These are phyloP conservation scores for Tenrec ecaudatus DNA, from an alignment of 2,113 vertebrate genomes.

Conservation along the genomic window DNA sequence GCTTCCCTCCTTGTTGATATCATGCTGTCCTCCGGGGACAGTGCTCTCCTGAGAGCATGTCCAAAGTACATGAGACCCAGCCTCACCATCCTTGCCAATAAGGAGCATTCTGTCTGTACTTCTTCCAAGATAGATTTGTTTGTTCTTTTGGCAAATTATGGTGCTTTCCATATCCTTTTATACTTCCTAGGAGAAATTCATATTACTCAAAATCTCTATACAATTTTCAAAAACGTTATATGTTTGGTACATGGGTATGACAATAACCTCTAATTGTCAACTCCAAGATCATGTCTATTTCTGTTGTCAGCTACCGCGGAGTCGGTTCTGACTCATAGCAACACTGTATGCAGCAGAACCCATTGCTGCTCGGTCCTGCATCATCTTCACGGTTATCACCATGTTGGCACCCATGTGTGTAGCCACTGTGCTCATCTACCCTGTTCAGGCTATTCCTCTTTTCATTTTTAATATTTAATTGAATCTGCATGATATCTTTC, in stretches of 20 bases:
- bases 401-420: neutral
- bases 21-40: too few species aligned
- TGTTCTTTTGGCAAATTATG: too few species aligned
- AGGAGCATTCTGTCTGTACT: too few species aligned
- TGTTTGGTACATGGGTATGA: neutral
- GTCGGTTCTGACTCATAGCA: neutral
- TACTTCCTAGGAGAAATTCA: neutral
- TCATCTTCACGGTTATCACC: neutral
- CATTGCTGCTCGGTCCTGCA: neutral
- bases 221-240: neutral
- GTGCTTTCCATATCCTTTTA: too few species aligned
- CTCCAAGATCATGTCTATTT: neutral
- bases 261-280: neutral
- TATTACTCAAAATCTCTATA: neutral
- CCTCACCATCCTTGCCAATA: too few species aligned
- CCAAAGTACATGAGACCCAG: too few species aligned
- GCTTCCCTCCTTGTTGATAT: too few species aligned
- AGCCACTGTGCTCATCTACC: neutral
- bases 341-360: neutral
- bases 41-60: too few species aligned
- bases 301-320: neutral
- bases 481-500: neutral
- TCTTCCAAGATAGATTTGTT: too few species aligned
- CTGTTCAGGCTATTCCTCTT: neutral
- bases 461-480: neutral